Evolutionary conservation across 2,113 vertebrate species (phyloP), one percentile per base, ranked within the genome.

Genomic region (Sminthopsis crassicaudata): DNA sequence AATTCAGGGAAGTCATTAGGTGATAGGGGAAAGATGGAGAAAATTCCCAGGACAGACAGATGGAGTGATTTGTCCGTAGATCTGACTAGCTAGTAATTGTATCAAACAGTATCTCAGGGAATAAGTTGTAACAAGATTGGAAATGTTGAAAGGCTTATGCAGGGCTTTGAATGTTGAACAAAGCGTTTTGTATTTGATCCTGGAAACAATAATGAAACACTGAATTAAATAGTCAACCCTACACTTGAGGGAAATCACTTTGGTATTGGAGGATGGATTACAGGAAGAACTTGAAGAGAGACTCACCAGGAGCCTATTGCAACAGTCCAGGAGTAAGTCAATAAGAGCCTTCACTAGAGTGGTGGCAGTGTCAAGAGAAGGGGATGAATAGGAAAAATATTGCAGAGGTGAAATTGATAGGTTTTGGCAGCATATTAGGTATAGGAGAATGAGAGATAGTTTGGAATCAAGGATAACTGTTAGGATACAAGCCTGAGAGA

Each of bases 401-500:
- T 30, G 27, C 27, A 12, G 57, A 60, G 27, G 57, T 60, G 57
- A 60, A 27, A 27, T 67, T 91, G 90, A 46, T 2, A 26, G n/a
- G 26, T 88, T 76, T 91, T 52, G 53, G 19, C 51, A 90, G 57
- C 57, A 60, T 55, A 84, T 90, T 92, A 92, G 46, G 54, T 76
- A 42, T 36, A 30, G 46, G 7, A 93, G 76, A 53, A 57, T 50
- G 90, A 52, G 52, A 23, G 14, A 54, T 46, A 23, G 90, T 36
- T 30, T 91, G 57, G 24, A 46, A 50, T 46, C 1, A 88, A 92
- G 53, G 50, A 26, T 88, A 54, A 51, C 36, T 91, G 46, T 23
- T 89, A 22, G 42, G 54, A 84, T 51, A 53, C 93, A 36, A n/a
- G 16, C 76, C 53, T 95, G 53, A 93, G 67, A 27, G n/a, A 91